phyloP scores from a whole-genome alignment of 2,113 vertebrate species.

The Fregata magnificens region DNA sequence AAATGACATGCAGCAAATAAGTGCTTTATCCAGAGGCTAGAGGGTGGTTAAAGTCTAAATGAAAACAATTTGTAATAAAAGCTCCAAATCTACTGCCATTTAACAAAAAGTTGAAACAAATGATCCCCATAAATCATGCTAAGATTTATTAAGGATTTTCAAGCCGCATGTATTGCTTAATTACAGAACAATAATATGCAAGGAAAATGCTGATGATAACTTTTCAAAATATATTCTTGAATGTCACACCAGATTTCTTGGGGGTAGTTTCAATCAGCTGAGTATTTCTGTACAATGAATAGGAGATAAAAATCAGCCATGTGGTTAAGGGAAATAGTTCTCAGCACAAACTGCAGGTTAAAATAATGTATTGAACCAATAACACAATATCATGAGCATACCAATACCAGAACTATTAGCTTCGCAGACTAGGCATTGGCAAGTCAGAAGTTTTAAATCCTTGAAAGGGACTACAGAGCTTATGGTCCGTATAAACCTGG shows the following conservation, averaged over 20 bases:
- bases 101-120: conserved; percentile 65
- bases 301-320: background rate
- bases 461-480: background rate
- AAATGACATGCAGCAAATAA: conserved; percentile 52
- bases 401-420: background rate
- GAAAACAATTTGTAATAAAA: conserved; percentile 71
- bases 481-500: background rate
- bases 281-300: background rate
- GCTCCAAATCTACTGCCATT: conserved; percentile 59
- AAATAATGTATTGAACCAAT: background rate
- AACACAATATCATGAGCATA: background rate
- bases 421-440: background rate
- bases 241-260: background rate
- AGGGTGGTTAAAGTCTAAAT: conserved; percentile 50
- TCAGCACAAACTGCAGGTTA: background rate
- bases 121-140: conserved; percentile 54
- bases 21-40: conserved; percentile 54
- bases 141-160: conserved; percentile 28
- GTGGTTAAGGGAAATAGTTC: background rate
- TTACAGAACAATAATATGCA: background rate
- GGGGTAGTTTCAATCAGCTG: background rate
- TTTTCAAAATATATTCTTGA: background rate
- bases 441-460: background rate
- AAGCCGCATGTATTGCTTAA: background rate
- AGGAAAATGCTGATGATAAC: background rate